Evolutionary conservation across 2,888 invertebrate genomes (phyloP).

Genomic region (Leptodirus hochenwartii): DNA sequence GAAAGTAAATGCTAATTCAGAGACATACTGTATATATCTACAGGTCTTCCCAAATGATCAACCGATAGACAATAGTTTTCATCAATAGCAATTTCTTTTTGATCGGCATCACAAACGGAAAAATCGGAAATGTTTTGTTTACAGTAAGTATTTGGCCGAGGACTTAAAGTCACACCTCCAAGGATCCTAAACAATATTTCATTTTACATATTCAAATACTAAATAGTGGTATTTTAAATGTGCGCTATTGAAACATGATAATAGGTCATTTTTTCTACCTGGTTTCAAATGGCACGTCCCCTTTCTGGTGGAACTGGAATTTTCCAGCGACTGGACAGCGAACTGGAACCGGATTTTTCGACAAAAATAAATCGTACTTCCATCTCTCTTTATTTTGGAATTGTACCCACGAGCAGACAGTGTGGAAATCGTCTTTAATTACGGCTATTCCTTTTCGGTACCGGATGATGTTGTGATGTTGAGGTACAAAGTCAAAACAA

Average conservation of each 20-base stretch:
- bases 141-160: conserved; percentile 82
- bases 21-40: conserved; percentile 72
- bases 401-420: conserved; percentile 89
- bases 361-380: conserved; percentile 73
- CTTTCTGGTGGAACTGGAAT: conserved; percentile 81
- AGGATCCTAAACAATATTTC: conserved; percentile 43
- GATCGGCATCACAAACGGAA: conserved; percentile 88
- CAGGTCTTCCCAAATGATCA: conserved; percentile 84
- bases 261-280: conserved; percentile 17
- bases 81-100: conserved; percentile 85
- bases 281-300: conserved; percentile 82
- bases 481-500: conserved; percentile 90
- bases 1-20: conserved; percentile 4
- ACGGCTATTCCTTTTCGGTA: conserved; percentile 78
- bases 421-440: conserved; percentile 77
- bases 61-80: conserved; percentile 94
- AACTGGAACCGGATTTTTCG: conserved; percentile 79
- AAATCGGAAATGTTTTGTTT: conserved; percentile 89
- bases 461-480: conserved; percentile 89
- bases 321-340: conserved; percentile 94
- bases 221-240: neutral
- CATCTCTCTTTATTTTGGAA: conserved; percentile 69
- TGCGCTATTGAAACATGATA: neutral
- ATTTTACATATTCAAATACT: conserved; percentile 4
- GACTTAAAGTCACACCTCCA: conserved; percentile 87